Conservation (phyloP, 2,888 invertebrate species). For the Melinopterus prodromus region DNA sequence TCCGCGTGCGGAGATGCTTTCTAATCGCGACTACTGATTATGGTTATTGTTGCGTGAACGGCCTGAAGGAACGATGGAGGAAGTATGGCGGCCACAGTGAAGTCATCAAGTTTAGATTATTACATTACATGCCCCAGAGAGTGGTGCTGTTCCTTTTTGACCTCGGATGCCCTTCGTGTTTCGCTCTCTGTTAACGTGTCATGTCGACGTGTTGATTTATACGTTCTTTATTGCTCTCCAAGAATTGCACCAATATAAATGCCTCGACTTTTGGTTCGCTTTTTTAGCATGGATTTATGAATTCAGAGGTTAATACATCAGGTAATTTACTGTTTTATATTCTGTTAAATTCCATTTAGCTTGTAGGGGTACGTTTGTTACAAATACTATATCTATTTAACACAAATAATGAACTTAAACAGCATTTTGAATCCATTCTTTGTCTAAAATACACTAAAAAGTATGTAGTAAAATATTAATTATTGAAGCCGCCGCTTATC, state of each 20-base stretch:
- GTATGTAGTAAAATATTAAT: too few relatives aligned
- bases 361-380: too few relatives aligned
- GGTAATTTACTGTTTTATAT: too few relatives aligned
- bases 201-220: neutral
- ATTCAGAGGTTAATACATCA: too few relatives aligned
- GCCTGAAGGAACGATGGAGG: neutral
- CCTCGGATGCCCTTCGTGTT: neutral
- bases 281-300: too few relatives aligned
- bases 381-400: too few relatives aligned
- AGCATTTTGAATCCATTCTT: too few relatives aligned
- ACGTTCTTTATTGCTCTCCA: neutral
- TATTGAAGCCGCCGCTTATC: too few relatives aligned
- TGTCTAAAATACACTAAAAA: too few relatives aligned
- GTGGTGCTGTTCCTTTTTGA: neutral
- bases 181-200: neutral
- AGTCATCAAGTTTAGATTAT: constrained; percentile 4
- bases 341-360: too few relatives aligned
- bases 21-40: constrained; percentile 4
- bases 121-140: neutral
- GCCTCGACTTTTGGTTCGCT: too few relatives aligned
- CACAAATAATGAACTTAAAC: too few relatives aligned
- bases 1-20: neutral
- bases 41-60: constrained; percentile 4
- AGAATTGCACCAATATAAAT: neutral
- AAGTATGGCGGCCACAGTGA: constrained; percentile 4